Base-by-base conservation (phyloP, 2,797 vertebrate genomes). In the Peromyscus eremicus region DNA sequence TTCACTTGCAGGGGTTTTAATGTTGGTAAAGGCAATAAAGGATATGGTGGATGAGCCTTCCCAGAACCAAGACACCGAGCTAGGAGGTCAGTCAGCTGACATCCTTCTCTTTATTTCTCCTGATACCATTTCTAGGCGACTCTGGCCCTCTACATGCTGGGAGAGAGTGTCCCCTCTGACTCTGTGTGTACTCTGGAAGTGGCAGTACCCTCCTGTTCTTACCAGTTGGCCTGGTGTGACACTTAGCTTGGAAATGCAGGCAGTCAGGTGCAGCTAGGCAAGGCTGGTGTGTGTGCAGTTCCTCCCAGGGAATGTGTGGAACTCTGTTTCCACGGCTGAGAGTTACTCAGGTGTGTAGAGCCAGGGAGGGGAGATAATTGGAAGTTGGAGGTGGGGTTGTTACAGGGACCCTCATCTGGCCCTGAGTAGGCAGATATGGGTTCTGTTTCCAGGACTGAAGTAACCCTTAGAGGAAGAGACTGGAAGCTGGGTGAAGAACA, bases 11-110 rank as follows among this genome's bases (percentile, higher is more conserved):
- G 91, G 79, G 79, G 68, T 49, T 86, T 93, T 94, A 93, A 88
- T 87, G 85, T 89, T 92, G 64, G 92, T 81, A 25, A 89, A 86
- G 93, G 80, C 66, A 1, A 80, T 46, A 43, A 16, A 94, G 91
- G 92, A 91, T 92, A 60, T 76, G 52, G 91, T n/a, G 49, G 64
- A 57, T 96, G 87, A 97, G 90, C 86, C 84, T 97, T 96, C 89
- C 88, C 84, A 62, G 96, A 94, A 96, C 96, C 40, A 83, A 97
- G 75, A 83, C 77, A 40, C 68, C 25, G 62, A 75, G 46, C 70
- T 86, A 16, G 90, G 92, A 95, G 91, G 94, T 93, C 95, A 85
- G 68, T 79, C 70, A 94, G 89, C 82, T 49, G 55, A 60, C 79
- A 92, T 86, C 86, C 52, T 79, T 25, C 34, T 77, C 60, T 64